Evolutionary conservation across 2,888 invertebrate genomes (phyloP), one percentile per base, ranked within the genome.

Genomic region (Lypha dubia): DNA sequence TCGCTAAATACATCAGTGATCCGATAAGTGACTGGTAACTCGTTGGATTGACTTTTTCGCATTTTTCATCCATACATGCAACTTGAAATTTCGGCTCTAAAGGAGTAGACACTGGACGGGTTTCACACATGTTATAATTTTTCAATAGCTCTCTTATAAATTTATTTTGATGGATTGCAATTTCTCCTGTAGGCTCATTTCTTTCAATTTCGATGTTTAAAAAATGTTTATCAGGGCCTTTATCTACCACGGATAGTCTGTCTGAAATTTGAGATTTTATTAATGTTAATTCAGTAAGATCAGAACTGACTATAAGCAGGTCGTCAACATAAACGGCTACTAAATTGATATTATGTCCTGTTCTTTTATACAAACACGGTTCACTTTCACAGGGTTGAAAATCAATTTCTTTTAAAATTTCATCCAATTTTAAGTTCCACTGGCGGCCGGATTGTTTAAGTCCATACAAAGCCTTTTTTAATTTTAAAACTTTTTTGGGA

Each of bases 381-480:
- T 86, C 84, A 68, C 70, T 87, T 15, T 35, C 32, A 65, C 85
- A 84, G 7, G 80, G 24, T 15, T 17, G 24, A 44, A 86, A 86
- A 2, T 81, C 86, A 46, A 87, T 77, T 4, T 79, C 68, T 9
- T 60, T 80, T 11, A 87, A 49, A 44, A 84, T 79, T 2, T 35
- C 5, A 38, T 87, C 82, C 6, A 87, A 77, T 68, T 46, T 84
- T 0, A 32, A 20, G 38, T 87, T 86, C 87, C 87, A 87, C 13
- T 73, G 58, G 8, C 85, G 62, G 4, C 83, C 86, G 24, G 86
- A 84, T 24, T 87, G 87, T 58, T 87, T 87, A 1, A 88, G 58
- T 1, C 87, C 86, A 22, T 87, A 88, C 20, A 87, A 51, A 22
- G 86, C 80, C 44, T 87, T 88, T 9, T 85, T 51, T 9, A 86